Evolutionary conservation across 2,113 vertebrate species (phyloP).

Genomic region (Chascanopsetta lugubris): DNA sequence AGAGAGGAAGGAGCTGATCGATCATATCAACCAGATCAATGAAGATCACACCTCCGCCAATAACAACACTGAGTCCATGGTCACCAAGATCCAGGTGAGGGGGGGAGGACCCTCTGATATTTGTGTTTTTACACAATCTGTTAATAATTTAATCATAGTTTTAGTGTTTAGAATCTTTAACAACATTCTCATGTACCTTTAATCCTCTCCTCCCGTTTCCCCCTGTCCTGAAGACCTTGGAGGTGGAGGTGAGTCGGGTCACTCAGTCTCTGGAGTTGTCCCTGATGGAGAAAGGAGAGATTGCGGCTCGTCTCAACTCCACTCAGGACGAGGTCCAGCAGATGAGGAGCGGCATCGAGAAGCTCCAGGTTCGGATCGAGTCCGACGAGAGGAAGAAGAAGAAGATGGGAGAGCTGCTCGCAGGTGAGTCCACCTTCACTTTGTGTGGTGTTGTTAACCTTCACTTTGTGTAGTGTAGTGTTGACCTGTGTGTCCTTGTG

Average conservation of each 20-base stretch:
- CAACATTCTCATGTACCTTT: too few species aligned
- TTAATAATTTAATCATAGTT: too few species aligned
- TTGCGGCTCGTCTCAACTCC: slow-evolving; percentile 83
- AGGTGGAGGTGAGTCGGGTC: slow-evolving; percentile 79
- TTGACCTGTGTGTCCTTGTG: slow-evolving; percentile 10
- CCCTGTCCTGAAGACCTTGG: slow-evolving; percentile 38
- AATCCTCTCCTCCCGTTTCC: background rate
- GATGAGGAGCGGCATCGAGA: slow-evolving; percentile 88
- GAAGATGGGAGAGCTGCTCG: slow-evolving; percentile 81
- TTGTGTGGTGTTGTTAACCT: background rate
- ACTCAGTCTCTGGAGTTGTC: slow-evolving; percentile 84
- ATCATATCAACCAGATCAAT: slow-evolving; percentile 72
- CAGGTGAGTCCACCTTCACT: slow-evolving; percentile 47
- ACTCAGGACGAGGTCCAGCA: slow-evolving; percentile 86
- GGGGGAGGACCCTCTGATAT: background rate
- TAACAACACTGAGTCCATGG: slow-evolving; percentile 78
- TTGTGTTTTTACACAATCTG: too few species aligned
- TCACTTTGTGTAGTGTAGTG: slow-evolving; percentile 1
- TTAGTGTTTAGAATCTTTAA: too few species aligned
- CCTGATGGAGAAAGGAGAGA: slow-evolving; percentile 86
- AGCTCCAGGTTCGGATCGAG: slow-evolving; percentile 89
- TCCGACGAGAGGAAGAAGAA: slow-evolving; percentile 87
- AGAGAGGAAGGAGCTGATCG: slow-evolving; percentile 76
- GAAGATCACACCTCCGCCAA: slow-evolving; percentile 75
- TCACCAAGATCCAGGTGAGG: slow-evolving; percentile 77